phyloP scores from a whole-genome alignment of 2,888 invertebrate species.

The Salticus scenicus region DNA sequence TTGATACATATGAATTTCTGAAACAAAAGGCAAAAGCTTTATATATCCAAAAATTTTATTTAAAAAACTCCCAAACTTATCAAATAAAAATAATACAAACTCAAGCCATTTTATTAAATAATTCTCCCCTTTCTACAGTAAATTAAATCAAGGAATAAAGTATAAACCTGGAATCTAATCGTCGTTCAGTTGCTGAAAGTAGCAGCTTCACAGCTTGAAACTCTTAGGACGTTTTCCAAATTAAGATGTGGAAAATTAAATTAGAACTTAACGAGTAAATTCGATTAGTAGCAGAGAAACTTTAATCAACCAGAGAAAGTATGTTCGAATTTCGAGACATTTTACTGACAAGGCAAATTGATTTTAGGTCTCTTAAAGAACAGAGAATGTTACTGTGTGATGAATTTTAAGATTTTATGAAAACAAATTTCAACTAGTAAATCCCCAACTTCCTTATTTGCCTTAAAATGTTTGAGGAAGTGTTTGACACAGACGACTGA shows the following conservation, averaged over 20 bases:
- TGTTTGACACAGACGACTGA: too few species aligned
- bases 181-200: conserved; percentile 13
- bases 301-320: conserved; percentile 60
- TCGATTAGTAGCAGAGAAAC: conserved; percentile 54
- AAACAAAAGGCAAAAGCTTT: too few species aligned
- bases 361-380: conserved; percentile 35
- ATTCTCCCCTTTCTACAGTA: conserved; percentile 43
- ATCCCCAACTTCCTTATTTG: too few species aligned
- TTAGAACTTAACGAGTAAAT: conserved; percentile 64
- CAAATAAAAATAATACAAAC: too few species aligned
- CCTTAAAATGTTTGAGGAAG: too few species aligned
- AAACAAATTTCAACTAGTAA: too few species aligned
- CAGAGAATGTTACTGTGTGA: too few species aligned
- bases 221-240: conserved; percentile 63
- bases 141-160: conserved; percentile 51
- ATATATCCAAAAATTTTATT: too few species aligned
- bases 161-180: conserved; percentile 39
- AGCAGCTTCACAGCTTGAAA: conserved; percentile 40
- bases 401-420: too few species aligned
- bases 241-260: conserved; percentile 64
- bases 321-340: conserved; percentile 38
- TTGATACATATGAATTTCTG: too few species aligned
- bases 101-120: too few species aligned
- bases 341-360: conserved; percentile 56
- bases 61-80: too few species aligned